Evolutionary conservation across 1,140 invertebrate species (phyloP), one percentile per base, ranked within the genome.

Genomic region (Brachionus rubens): DNA sequence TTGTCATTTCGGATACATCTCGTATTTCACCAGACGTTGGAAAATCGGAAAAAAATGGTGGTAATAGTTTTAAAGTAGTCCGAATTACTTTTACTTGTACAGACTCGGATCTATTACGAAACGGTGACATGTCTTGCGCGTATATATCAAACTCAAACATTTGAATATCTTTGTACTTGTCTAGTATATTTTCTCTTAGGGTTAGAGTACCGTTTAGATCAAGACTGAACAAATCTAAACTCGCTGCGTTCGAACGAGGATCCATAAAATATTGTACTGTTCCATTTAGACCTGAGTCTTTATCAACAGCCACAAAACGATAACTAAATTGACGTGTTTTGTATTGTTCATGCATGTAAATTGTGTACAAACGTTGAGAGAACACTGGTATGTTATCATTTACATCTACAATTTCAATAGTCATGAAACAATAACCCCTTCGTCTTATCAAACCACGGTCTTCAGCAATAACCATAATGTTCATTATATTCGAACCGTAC

Each of bases 401-500:
- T 1, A 72, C 24, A 26, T 72, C 68, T 12, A 30, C 19, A 16
- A 72, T 72, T 50, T 72, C 46, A 41, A 72, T 72, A 0, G 68
- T 72, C 16, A 72, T 10, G 40, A 72, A 72, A n/a, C 68, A 72
- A 21, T 50, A 72, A n/a, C 68, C 68, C 0, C 68, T 19, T 10
- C 68, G 19, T 0, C 33, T 26, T 40, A 54, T 72, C 10, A n/a
- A n/a, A 16, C 68, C 68, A 2, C 19, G 9, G 24, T 72, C 68
- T 16, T 72, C 68, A 7, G 47, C 68, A 6, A 72, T 72, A 2
- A 50, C 46, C 68, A 72, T 72, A 10, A 72, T 72, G 7, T 72
- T 72, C 68, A 72, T 72, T 4, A 72, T 26, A 41, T 72, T 72
- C 6, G 68, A 72, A 26, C 68, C 68, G 24, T 72, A 72, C 28